phyloP scores from a whole-genome alignment of 2,113 vertebrate genomes.

The Cariama cristata region DNA sequence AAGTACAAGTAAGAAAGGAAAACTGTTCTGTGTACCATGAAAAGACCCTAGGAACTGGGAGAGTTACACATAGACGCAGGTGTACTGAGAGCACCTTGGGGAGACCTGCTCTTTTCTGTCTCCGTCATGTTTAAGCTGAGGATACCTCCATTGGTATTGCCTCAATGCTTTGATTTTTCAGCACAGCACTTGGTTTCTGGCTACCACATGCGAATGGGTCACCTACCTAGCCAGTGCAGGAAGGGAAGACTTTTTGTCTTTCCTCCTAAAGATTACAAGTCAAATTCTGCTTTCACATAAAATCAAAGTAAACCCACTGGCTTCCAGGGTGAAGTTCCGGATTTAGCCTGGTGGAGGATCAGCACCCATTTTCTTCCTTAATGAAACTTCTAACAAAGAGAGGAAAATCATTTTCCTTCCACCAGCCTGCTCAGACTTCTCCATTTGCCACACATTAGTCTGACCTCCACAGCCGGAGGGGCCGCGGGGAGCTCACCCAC shows the following conservation, averaged over 20 bases:
- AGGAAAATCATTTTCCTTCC: not conserved
- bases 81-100: not conserved
- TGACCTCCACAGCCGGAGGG: not conserved
- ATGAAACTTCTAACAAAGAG: not conserved
- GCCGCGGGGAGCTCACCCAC: fast-evolving
- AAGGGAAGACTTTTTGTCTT: not conserved
- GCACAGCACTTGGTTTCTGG: not conserved
- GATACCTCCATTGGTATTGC: not conserved
- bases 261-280: not conserved
- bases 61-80: not conserved
- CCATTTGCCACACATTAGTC: not conserved
- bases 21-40: not conserved
- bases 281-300: not conserved
- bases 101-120: not conserved
- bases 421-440: not conserved
- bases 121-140: not conserved
- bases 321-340: not conserved
- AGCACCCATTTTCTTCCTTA: not conserved
- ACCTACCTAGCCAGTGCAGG: not conserved
- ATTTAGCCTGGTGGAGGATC: not conserved
- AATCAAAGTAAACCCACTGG: not conserved
- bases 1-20: not conserved
- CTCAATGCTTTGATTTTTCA: not conserved
- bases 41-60: not conserved
- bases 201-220: too few relatives aligned